A percentile compares a stretch with the other conserved stretches of the same genome.
phyloP scores from a whole-genome alignment of 2,113 vertebrate species.

The Loxodonta africana region DNA sequence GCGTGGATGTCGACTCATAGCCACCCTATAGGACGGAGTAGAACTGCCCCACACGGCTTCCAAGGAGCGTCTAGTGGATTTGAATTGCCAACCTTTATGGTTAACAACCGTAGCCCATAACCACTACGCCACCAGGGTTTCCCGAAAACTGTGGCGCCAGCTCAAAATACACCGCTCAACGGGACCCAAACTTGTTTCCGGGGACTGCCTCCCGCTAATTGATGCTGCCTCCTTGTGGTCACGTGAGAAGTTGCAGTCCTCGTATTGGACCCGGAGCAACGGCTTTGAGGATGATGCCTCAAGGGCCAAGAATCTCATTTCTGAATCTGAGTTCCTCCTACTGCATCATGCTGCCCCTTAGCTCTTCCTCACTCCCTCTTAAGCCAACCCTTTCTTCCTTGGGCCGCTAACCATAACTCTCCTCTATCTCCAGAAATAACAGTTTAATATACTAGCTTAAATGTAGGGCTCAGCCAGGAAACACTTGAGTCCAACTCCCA shows the following conservation, averaged over 20 bases:
- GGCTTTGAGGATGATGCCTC: background rate
- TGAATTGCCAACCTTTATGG: too few species aligned
- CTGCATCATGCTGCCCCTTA: background rate
- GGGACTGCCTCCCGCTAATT: background rate
- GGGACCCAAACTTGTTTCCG: background rate
- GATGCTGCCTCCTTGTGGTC: constrained; percentile 56
- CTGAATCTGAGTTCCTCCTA: background rate
- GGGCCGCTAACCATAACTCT: background rate
- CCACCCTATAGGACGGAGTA: too few species aligned
- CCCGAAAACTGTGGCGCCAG: accelerated
- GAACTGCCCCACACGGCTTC: too few species aligned
- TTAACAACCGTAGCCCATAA: too few species aligned
- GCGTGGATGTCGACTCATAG: too few species aligned
- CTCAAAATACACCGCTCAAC: background rate
- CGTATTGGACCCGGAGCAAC: accelerated
- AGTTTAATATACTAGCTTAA: background rate
- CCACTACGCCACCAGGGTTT: too few species aligned
- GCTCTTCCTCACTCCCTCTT: background rate
- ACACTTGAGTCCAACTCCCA: background rate
- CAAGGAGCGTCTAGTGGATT: too few species aligned
- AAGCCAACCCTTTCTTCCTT: background rate
- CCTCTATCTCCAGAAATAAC: background rate
- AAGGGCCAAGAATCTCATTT: background rate
- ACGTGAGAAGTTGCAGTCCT: background rate
- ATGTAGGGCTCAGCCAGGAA: background rate